Percentiles rank a stretch among this genome's conserved stretches.
Conservation (phyloP, 2,888 invertebrate genomes). For the Hirtodrosophila histrioides region DNA sequence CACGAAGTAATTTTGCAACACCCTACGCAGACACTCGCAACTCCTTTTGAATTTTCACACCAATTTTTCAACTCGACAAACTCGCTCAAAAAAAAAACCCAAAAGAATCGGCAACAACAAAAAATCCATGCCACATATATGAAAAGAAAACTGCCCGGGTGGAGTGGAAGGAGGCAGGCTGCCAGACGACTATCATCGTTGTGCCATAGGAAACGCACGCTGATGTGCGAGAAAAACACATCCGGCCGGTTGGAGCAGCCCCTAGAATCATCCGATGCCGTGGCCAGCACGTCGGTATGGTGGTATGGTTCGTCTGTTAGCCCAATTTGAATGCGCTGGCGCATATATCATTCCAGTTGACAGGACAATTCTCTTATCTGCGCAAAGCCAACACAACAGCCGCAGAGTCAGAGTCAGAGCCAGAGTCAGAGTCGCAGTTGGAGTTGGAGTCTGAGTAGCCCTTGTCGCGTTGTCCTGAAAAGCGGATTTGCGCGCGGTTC, state of each 20-base stretch:
- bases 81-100: conserved; percentile 53
- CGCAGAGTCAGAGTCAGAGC: conserved; percentile 42
- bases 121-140: conserved; percentile 49
- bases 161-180: conserved; percentile 2
- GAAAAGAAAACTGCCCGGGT: conserved; percentile 18
- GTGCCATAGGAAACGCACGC: conserved; percentile 77
- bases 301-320: conserved; percentile 75
- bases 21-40: conserved; percentile 71
- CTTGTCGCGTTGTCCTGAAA: conserved; percentile 9
- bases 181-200: conserved; percentile 66
- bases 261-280: conserved; percentile 19
- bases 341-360: conserved; percentile 89
- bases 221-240: conserved; percentile 81
- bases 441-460: conserved; percentile 11
- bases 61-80: conserved; percentile 82
- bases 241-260: conserved; percentile 54
- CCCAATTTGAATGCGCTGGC: conserved; percentile 85
- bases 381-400: conserved; percentile 84
- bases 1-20: conserved; percentile 81
- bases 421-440: conserved; percentile 11
- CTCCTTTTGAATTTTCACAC: conserved; percentile 83
- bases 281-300: conserved; percentile 23
- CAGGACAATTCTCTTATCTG: conserved; percentile 89
- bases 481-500: conserved; percentile 45
- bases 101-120: conserved; percentile 54